phyloP scores from a whole-genome alignment of 2,113 vertebrate genomes.

The Xenopus laevis region DNA sequence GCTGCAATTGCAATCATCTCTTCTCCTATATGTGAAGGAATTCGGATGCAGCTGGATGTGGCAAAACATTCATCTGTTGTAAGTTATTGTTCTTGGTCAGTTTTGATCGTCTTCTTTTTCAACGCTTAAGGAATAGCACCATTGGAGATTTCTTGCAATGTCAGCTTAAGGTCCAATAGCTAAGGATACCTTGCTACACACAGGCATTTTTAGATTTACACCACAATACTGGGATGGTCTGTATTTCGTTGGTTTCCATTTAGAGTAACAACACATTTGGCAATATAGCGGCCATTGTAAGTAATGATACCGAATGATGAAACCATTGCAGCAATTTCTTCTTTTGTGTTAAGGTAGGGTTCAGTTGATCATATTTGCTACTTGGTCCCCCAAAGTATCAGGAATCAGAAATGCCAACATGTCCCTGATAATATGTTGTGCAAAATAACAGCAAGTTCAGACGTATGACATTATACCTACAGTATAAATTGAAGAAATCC shows the following conservation, averaged over 20 bases:
- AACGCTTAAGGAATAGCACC: slow-evolving; percentile 87
- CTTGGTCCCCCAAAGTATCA: slow-evolving; percentile 20
- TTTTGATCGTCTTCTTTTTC: slow-evolving; percentile 47
- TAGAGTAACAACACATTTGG: slow-evolving; percentile 28
- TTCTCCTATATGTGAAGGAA: slow-evolving; percentile 46
- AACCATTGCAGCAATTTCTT: slow-evolving; percentile 39
- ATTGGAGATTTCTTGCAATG: slow-evolving; percentile 74
- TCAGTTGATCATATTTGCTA: slow-evolving; percentile 29
- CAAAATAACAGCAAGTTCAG: slow-evolving; percentile 61
- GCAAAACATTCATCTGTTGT: slow-evolving; percentile 66
- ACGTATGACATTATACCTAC: slow-evolving; percentile 49
- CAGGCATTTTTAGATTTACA: slow-evolving; percentile 39
- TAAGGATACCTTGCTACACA: slow-evolving; percentile 40
- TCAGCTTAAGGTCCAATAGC: slow-evolving; percentile 48
- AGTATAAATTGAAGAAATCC: slow-evolving; percentile 48
- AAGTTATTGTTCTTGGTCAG: slow-evolving; percentile 63
- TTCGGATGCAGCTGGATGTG: slow-evolving; percentile 60
- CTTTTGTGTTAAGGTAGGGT: slow-evolving; percentile 7
- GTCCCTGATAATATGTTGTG: slow-evolving; percentile 56
- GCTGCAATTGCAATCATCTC: slow-evolving; percentile 56
- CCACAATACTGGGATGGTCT: slow-evolving; percentile 35
- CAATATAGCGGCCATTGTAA: slow-evolving; percentile 55
- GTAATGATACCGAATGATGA: slow-evolving; percentile 46
- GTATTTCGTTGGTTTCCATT: slow-evolving; percentile 8
- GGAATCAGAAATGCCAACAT: slow-evolving; percentile 47